phyloP scores from a whole-genome alignment of 92 coral and sea anemone species.

The Ricordea florida region DNA sequence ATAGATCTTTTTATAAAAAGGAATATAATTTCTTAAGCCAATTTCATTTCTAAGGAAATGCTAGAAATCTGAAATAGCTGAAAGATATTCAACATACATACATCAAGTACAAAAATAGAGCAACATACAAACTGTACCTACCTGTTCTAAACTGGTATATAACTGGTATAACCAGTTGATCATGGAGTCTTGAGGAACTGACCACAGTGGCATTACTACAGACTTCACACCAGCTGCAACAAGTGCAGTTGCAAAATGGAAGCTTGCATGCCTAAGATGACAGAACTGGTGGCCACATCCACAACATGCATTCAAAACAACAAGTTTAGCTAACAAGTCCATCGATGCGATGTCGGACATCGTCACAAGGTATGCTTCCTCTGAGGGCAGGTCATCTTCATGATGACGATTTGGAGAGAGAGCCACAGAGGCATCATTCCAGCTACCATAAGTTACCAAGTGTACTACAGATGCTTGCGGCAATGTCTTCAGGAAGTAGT shows the following conservation, averaged over 20 bases:
- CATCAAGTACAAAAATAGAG: background rate
- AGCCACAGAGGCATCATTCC: slow-evolving; percentile 72
- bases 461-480: slow-evolving; percentile 71
- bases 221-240: slow-evolving; percentile 76
- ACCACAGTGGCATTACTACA: slow-evolving; percentile 78
- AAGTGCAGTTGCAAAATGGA: slow-evolving; percentile 71
- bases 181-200: slow-evolving; percentile 68
- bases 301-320: slow-evolving; percentile 78
- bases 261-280: slow-evolving; percentile 53
- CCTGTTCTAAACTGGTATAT: slow-evolving; percentile 75
- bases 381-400: slow-evolving; percentile 43
- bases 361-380: slow-evolving; percentile 66
- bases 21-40: too few relatives aligned
- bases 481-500: slow-evolving; percentile 51
- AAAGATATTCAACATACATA: background rate
- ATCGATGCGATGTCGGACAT: slow-evolving; percentile 59
- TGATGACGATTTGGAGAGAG: slow-evolving; percentile 63
- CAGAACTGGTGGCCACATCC: slow-evolving; percentile 75
- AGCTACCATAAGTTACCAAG: slow-evolving; percentile 79
- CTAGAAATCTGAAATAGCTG: background rate
- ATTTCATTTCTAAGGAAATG: too few relatives aligned
- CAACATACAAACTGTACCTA: background rate
- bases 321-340: slow-evolving; percentile 62
- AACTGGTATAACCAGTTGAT: slow-evolving; percentile 66
- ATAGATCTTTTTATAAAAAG: too few relatives aligned